Conservation (phyloP, 2,113 vertebrate species). For the Pluvianellus socialis region DNA sequence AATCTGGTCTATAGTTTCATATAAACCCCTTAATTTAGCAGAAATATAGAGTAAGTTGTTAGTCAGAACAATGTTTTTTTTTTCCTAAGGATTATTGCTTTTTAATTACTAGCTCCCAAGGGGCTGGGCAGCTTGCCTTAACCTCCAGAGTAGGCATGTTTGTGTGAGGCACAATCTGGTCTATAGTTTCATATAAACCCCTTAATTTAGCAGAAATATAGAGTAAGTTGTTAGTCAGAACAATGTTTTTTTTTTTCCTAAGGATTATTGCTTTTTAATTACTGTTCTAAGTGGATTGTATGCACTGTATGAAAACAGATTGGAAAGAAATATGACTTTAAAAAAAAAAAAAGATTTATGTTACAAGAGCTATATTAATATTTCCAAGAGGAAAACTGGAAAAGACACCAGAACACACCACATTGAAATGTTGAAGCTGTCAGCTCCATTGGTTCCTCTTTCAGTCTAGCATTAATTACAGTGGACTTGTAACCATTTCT, state of each 20-base stretch:
- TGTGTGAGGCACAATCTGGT: not conserved
- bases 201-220: not conserved
- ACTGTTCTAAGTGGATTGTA: not conserved
- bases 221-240: not conserved
- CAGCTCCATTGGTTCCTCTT: not conserved
- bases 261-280: not conserved
- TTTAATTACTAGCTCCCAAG: too few species aligned
- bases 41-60: not conserved
- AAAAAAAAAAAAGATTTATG: not conserved
- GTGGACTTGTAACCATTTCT: not conserved
- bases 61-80: not conserved
- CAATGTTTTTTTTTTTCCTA: not conserved
- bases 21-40: not conserved
- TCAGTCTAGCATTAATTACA: not conserved
- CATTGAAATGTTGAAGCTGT: not conserved
- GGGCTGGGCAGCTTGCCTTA: too few species aligned
- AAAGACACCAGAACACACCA: not conserved
- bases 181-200: not conserved
- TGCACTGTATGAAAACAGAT: not conserved
- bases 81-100: not conserved
- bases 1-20: slow-evolving; percentile 4
- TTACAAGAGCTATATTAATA: not conserved
- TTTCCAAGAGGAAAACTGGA: not conserved
- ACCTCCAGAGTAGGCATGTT: not conserved
- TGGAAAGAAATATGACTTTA: not conserved